Conservation (phyloP, 2,888 invertebrate genomes). For the Syrphus vitripennis region DNA sequence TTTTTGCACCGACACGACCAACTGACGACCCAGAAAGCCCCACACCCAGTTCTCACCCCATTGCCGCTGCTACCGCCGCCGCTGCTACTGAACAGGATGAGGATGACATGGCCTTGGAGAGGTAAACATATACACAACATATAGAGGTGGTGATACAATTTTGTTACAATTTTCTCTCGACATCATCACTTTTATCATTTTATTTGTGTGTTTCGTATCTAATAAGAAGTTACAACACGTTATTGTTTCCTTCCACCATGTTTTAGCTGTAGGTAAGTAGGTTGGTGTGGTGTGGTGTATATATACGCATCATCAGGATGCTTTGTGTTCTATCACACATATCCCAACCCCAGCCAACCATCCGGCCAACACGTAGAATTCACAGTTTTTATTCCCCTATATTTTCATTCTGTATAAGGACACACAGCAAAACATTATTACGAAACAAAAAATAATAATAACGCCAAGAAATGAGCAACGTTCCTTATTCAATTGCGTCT, state of each 20-base stretch:
- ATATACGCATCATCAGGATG: constrained; percentile 7
- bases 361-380: constrained; percentile 22
- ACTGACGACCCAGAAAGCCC: not conserved
- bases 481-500: constrained; percentile 62
- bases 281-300: not conserved
- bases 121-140: not conserved
- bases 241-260: constrained; percentile 58
- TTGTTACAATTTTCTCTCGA: constrained; percentile 65
- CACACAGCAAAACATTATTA: constrained; percentile 4
- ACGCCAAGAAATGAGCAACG: constrained; percentile 59
- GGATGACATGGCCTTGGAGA: constrained; percentile 7
- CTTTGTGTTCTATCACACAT: constrained; percentile 4
- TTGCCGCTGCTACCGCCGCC: not conserved
- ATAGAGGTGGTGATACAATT: constrained; percentile 31
- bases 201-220: constrained; percentile 66
- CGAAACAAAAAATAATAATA: constrained; percentile 15
- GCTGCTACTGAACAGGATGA: no score
- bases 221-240: constrained; percentile 71
- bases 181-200: constrained; percentile 70
- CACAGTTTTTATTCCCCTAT: constrained; percentile 42
- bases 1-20: constrained; percentile 1
- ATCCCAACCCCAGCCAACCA: not conserved
- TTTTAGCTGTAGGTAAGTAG: not conserved
- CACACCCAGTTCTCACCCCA: not conserved
- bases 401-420: not conserved